These are phyloP conservation scores for Drosophila obscura DNA, from an alignment of 1,140 invertebrate species.

Conservation along the genomic window DNA sequence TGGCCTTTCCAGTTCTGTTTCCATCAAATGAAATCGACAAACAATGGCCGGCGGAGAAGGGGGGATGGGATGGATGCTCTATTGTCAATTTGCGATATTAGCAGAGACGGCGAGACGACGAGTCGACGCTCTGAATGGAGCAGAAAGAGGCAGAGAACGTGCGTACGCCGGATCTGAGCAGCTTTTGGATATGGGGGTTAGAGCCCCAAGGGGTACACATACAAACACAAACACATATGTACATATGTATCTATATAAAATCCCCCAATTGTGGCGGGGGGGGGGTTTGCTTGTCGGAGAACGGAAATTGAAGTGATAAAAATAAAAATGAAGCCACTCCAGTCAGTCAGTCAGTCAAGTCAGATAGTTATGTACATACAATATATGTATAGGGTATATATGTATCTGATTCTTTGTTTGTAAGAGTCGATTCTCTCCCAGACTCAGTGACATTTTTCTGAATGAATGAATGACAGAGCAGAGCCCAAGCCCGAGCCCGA, in stretches of 20 bases:
- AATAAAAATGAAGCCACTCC: conserved; percentile 64
- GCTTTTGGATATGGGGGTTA: conserved; percentile 18
- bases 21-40: conserved; percentile 53
- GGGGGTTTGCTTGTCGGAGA: conserved; percentile 54
- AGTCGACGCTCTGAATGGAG: conserved; percentile 33
- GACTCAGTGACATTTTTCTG: conserved; percentile 41
- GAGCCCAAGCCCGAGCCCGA: not conserved
- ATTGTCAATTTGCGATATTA: conserved; percentile 75
- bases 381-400: conserved; percentile 5
- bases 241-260: conserved; percentile 7
- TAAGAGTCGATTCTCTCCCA: conserved; percentile 11
- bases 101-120: conserved; percentile 21
- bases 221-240: conserved; percentile 1
- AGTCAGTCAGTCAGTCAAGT: conserved; percentile 21
- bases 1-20: conserved; percentile 51
- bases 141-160: conserved; percentile 13
- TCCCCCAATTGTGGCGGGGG: conserved; percentile 21
- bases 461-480: conserved; percentile 18
- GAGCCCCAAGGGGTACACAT: conserved; percentile 9
- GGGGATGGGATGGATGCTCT: conserved; percentile 31
- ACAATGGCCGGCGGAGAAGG: conserved; percentile 29
- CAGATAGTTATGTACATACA: conserved; percentile 45
- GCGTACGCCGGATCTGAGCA: conserved; percentile 48
- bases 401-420: conserved; percentile 1
- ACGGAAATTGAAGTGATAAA: conserved; percentile 76